Evolutionary conservation across 2,888 invertebrate genomes (phyloP).

Genomic region (Cryptosula pallasiana): DNA sequence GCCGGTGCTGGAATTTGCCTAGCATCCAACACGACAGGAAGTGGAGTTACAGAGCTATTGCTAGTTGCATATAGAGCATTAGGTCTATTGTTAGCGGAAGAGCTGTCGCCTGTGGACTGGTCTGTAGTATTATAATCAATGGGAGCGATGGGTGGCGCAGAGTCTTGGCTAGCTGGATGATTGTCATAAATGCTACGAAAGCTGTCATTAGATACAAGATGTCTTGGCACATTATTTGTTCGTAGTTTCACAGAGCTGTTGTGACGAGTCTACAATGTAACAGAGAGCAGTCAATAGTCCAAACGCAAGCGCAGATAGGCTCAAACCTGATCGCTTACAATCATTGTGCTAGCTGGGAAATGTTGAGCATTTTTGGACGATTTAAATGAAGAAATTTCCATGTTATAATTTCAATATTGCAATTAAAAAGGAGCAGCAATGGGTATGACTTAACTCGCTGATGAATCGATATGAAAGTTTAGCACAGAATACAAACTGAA

Average conservation of each 20-base stretch:
- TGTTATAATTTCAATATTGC: no score
- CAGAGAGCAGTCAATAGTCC: no score
- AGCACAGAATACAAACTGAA: no score
- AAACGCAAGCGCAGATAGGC: no score
- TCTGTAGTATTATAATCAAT: not conserved
- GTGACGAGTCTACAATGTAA: no score
- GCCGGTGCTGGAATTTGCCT: not conserved
- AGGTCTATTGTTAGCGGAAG: not conserved
- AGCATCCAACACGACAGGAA: not conserved
- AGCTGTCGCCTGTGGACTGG: not conserved
- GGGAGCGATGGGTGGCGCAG: not conserved
- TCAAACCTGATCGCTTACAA: no score
- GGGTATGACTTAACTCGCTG: no score
- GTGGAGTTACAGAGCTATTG: not conserved
- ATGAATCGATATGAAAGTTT: no score
- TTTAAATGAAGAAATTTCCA: no score
- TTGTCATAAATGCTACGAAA: slow-evolving; percentile 18
- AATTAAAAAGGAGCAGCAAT: no score
- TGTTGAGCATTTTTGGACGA: no score
- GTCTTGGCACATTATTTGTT: slow-evolving; percentile 10
- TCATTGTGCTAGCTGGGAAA: no score
- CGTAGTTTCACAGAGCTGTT: not conserved
- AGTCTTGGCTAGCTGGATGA: not conserved
- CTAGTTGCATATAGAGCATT: not conserved
- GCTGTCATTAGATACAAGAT: slow-evolving; percentile 22